Conservation (phyloP, 2,113 vertebrate species). For the Marmota monax region DNA sequence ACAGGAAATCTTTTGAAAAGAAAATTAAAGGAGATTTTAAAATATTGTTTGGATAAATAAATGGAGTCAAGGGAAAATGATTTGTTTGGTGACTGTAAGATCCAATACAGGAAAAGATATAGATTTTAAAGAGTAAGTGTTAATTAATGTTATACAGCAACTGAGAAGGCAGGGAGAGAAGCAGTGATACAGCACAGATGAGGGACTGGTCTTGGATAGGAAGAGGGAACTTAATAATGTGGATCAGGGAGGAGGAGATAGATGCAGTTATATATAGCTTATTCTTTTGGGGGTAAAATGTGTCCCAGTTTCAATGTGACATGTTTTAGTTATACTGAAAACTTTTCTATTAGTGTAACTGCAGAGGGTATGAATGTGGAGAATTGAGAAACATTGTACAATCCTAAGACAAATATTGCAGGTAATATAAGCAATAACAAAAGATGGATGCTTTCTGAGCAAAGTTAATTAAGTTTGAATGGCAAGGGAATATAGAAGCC, state of each 20-base stretch:
- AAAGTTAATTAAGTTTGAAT: neutral
- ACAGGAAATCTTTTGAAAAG: neutral
- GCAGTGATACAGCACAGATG: neutral
- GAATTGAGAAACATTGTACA: neutral
- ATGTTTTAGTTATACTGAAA: neutral
- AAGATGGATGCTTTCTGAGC: neutral
- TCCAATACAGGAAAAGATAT: neutral
- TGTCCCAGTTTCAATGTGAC: neutral
- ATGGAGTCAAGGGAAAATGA: neutral
- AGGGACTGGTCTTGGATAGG: neutral
- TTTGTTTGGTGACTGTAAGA: neutral
- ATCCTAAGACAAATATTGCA: neutral
- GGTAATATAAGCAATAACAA: neutral
- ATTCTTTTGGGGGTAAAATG: neutral
- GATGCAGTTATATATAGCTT: too few relatives aligned
- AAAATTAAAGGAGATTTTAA: neutral
- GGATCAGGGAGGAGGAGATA: neutral
- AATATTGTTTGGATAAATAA: neutral
- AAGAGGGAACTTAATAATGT: neutral
- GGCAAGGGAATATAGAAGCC: neutral
- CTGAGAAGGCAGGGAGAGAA: neutral
- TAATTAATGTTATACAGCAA: neutral
- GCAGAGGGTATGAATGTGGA: neutral
- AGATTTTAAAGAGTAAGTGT: neutral
- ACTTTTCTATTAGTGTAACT: neutral